Conservation (phyloP, 1,140 invertebrate species). For the Babylonia areolata region DNA sequence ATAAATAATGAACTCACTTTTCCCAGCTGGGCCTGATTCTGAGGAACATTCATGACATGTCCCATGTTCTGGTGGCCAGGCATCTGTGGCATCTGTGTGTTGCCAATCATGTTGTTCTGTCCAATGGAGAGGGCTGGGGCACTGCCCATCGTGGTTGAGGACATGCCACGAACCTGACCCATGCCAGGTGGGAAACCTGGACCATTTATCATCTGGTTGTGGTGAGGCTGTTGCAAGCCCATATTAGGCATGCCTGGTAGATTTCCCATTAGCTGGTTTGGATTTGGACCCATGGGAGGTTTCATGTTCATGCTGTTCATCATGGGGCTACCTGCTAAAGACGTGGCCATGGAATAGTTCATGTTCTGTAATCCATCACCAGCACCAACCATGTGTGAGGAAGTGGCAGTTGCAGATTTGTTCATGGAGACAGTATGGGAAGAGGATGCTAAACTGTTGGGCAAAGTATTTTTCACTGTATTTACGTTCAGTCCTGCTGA, state of each 20-base stretch:
- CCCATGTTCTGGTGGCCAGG: slow-evolving; percentile 55
- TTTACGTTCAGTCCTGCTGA: slow-evolving; percentile 55
- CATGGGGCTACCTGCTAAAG: slow-evolving; percentile 28
- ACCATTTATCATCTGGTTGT: slow-evolving; percentile 73
- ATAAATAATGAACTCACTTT: too few species aligned
- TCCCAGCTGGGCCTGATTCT: slow-evolving; percentile 52
- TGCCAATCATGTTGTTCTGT: slow-evolving; percentile 60
- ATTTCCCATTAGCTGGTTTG: slow-evolving; percentile 43
- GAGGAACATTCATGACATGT: slow-evolving; percentile 57
- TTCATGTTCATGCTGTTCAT: slow-evolving; percentile 47
- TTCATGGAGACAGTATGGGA: slow-evolving; percentile 36
- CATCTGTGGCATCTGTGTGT: slow-evolving; percentile 53
- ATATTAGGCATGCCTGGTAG: slow-evolving; percentile 44
- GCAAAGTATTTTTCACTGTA: slow-evolving; percentile 41
- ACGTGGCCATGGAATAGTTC: slow-evolving; percentile 37
- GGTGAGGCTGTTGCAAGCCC: slow-evolving; percentile 52
- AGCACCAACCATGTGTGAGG: slow-evolving; percentile 39
- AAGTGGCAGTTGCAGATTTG: slow-evolving; percentile 36
- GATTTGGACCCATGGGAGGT: slow-evolving; percentile 37
- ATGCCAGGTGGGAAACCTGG: slow-evolving; percentile 63
- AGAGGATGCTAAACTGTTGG: slow-evolving; percentile 33
- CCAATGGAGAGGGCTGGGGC: slow-evolving; percentile 55
- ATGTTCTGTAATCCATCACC: slow-evolving; percentile 38
- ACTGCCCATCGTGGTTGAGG: slow-evolving; percentile 46
- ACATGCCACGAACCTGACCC: slow-evolving; percentile 62